These are phyloP conservation scores for Aphis gossypii DNA, from an alignment of 1,140 invertebrate species.

Conservation along the genomic window DNA sequence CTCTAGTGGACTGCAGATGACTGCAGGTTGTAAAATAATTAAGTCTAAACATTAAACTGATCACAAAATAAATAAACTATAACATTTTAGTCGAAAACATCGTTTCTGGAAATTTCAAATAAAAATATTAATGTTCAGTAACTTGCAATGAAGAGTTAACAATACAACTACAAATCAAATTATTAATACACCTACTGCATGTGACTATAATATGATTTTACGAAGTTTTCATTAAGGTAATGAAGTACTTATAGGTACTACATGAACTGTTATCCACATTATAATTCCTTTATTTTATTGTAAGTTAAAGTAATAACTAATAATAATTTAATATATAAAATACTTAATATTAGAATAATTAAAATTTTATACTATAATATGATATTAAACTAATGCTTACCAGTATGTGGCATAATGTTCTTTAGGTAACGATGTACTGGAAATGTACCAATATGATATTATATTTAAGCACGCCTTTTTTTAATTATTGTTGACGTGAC, in stretches of 20 bases:
- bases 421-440: neutral
- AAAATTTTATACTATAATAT: too few species aligned
- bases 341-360: too few species aligned
- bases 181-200: neutral
- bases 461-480: neutral
- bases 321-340: too few species aligned
- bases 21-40: conserved; percentile 14
- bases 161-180: neutral
- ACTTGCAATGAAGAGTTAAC: neutral
- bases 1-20: neutral
- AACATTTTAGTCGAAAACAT: neutral
- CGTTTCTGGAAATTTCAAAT: neutral
- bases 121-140: too few species aligned
- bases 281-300: neutral
- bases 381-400: neutral
- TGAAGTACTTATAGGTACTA: neutral
- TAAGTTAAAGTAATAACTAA: too few species aligned
- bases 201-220: neutral
- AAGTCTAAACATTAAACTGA: neutral
- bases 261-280: neutral
- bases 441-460: neutral
- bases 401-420: conserved; percentile 37
- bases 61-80: neutral
- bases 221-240: neutral
- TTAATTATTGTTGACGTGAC: neutral